Base-by-base conservation (phyloP, 2,888 invertebrate species). In the Hoplodrina blanda region DNA sequence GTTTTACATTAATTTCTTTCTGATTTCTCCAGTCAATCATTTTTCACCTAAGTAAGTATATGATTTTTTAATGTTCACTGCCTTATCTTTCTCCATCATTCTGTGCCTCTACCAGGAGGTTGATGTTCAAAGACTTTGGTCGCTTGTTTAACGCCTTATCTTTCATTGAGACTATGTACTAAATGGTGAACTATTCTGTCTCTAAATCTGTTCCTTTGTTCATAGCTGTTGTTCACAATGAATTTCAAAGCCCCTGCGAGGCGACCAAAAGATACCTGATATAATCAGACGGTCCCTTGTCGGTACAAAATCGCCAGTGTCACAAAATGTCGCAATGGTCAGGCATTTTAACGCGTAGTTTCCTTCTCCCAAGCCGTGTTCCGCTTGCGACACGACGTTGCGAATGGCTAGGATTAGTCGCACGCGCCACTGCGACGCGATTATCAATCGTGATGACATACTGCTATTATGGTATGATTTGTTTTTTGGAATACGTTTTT, bases 351-450 rank as follows among this genome's bases (percentile, higher is more conserved):
- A 87, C 78, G 69, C 74, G 79, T 66, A 62, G 81, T 86, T 85
- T 88, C 88, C 88, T 85, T 71, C 78, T 78, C 78, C 73, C 72
- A 61, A 64, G 72, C 73, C 46, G 72, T 71, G 85, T 86, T 86
- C 87, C 87, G 84, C 69, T 88, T 87, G 85, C 84, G 53, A 81
- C 83, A 89, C 72, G 68, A 68, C 69, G 69, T 84, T 84, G 82
- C 87, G 76, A 70, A 80, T 69, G 54, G 54, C 53, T 64, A 67
- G 71, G 84, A 86, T 85, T 87, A 88, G 67, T 69, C 78, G 82
- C 88, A 88, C 86, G 86, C 87, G 87, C 84, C 79, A 64, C 80
- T 57, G 56, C 67, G 69, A 80, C 30, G 77, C 78, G 80, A 76
- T 80, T 81, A 84, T 81, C 74, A 69, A 65, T 68, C 62, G 46